phyloP scores from a whole-genome alignment of 2,113 vertebrate genomes.

The Xiphophorus maculatus region DNA sequence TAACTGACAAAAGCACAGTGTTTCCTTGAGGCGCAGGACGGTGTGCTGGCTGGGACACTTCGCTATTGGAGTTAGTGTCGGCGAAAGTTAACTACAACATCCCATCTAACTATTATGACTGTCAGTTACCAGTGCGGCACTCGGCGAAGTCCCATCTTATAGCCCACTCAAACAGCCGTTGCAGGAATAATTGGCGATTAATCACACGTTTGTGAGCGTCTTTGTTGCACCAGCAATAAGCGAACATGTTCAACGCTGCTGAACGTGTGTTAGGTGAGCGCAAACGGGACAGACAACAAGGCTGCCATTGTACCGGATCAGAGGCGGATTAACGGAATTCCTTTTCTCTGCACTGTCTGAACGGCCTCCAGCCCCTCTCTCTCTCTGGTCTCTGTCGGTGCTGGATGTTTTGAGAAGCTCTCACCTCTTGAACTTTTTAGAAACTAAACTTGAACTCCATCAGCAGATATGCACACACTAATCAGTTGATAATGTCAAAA shows the following conservation, averaged over 20 bases:
- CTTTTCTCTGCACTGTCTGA: slow-evolving; percentile 77
- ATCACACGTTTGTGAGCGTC: no score
- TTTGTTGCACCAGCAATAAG: not conserved
- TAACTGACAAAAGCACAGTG: slow-evolving; percentile 18
- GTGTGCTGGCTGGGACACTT: not conserved
- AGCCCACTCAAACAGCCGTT: not conserved
- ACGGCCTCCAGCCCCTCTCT: slow-evolving; percentile 69
- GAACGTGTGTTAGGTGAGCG: slow-evolving; percentile 73
- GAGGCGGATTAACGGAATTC: slow-evolving; percentile 83
- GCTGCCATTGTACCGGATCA: slow-evolving; percentile 83
- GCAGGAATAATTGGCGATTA: no score
- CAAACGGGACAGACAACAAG: slow-evolving; percentile 83
- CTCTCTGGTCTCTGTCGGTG: not conserved
- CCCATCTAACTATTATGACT: slow-evolving; percentile 16
- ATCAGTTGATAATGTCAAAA: slow-evolving; percentile 1
- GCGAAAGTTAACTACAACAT: slow-evolving; percentile 50
- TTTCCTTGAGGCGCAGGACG: slow-evolving; percentile 1
- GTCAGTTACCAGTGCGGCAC: slow-evolving; percentile 19
- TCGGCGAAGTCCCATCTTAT: slow-evolving; percentile 9
- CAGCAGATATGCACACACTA: slow-evolving; percentile 1
- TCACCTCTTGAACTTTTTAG: slow-evolving; percentile 36
- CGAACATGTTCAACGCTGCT: slow-evolving; percentile 48
- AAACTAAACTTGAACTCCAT: not conserved
- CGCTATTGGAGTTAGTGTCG: slow-evolving; percentile 28
- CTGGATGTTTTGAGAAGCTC: not conserved